Evolutionary conservation across 2,797 vertebrate species (phyloP).

Genomic region (Myotis myotis): DNA sequence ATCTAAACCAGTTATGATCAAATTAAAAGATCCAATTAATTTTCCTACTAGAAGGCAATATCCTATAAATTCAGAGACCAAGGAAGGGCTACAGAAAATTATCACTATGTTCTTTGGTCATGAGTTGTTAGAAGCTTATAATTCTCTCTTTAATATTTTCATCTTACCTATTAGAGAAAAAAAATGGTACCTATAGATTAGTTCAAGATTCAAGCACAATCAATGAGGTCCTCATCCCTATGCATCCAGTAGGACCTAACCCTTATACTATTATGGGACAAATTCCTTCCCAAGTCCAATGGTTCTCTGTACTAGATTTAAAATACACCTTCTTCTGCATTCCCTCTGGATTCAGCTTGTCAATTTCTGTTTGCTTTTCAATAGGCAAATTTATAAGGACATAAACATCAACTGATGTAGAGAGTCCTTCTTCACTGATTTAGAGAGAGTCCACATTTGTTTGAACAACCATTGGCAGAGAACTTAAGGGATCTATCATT

Average conservation of each 20-base stretch:
- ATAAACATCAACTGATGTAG: neutral
- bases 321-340: neutral
- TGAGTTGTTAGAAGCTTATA: neutral
- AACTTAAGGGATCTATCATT: neutral
- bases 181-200: neutral
- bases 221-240: neutral
- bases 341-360: neutral
- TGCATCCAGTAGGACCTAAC: neutral
- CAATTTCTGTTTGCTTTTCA: neutral
- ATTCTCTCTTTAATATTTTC: neutral
- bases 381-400: neutral
- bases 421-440: neutral
- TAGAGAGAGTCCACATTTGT: neutral
- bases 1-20: neutral
- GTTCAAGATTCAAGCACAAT: neutral
- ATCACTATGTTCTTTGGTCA: neutral
- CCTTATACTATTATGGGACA: neutral
- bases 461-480: neutral
- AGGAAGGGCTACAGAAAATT: neutral
- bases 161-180: neutral
- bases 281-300: neutral
- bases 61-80: neutral
- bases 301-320: neutral
- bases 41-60: neutral
- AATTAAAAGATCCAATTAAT: neutral